Percentiles rank a stretch among this genome's conserved stretches.
Conservation (phyloP, 2,113 vertebrate genomes). For the Heterotis niloticus region DNA sequence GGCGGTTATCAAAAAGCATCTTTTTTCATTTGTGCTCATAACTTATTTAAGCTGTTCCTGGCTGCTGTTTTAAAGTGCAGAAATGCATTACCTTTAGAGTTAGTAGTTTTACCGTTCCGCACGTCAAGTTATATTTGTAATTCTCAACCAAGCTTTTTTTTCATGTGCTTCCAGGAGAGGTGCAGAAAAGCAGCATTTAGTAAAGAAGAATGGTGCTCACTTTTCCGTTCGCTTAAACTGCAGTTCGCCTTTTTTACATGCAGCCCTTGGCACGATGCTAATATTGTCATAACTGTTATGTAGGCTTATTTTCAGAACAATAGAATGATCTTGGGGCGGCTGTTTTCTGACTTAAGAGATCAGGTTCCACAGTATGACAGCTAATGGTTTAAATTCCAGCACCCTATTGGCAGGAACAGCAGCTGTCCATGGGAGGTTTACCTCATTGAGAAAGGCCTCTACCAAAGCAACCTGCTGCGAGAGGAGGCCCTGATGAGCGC, state of each 20-base stretch:
- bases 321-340: too few species aligned
- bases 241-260: too few species aligned
- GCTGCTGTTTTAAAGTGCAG: not conserved
- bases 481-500: constrained; percentile 2
- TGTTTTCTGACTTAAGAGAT: not conserved
- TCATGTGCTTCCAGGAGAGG: not conserved
- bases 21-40: not conserved
- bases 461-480: not conserved
- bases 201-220: not conserved
- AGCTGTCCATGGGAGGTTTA: not conserved
- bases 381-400: not conserved
- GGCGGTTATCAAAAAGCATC: not conserved
- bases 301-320: too few species aligned
- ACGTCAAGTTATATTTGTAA: not conserved
- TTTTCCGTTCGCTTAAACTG: too few species aligned
- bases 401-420: too few species aligned
- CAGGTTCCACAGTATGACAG: not conserved
- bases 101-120: not conserved
- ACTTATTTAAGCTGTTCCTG: not conserved
- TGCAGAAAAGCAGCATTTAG: not conserved
- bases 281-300: too few species aligned
- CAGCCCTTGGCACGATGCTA: too few species aligned
- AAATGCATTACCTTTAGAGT: constrained; percentile 10
- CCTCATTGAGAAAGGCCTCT: not conserved
- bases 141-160: constrained; percentile 1